Conservation (phyloP, 1,140 invertebrate genomes). For the Cheumatopsyche charites region DNA sequence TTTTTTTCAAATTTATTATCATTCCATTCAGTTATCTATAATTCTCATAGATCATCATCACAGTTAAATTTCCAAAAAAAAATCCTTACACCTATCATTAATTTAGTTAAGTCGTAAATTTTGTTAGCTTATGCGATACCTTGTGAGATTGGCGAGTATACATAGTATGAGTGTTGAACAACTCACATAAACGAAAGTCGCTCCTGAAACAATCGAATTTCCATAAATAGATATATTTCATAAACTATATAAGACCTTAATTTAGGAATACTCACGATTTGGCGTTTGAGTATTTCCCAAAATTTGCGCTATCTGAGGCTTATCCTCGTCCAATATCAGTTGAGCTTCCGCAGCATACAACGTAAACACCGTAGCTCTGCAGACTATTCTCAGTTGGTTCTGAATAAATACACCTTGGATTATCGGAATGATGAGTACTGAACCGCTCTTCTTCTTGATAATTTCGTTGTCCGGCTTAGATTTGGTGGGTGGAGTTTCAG, state of each 20-base stretch:
- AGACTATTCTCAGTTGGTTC: slow-evolving; percentile 25
- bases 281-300: slow-evolving; percentile 32
- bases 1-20: too few relatives aligned
- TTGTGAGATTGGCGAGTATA: not conserved
- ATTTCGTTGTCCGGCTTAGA: slow-evolving; percentile 16
- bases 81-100: too few relatives aligned
- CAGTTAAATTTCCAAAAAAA: too few relatives aligned
- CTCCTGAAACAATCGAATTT: not conserved
- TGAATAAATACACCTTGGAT: slow-evolving; percentile 31
- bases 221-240: not conserved
- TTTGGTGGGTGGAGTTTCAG: not conserved
- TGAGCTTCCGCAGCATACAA: slow-evolving; percentile 35
- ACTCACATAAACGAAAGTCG: not conserved
- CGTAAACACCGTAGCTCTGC: slow-evolving; percentile 31
- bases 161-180: not conserved
- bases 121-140: not conserved
- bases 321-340: slow-evolving; percentile 36
- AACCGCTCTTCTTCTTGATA: slow-evolving; percentile 30
- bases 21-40: too few relatives aligned
- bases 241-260: not conserved
- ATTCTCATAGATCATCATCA: too few relatives aligned
- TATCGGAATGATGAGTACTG: slow-evolving; percentile 19
- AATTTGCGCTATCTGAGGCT: slow-evolving; percentile 36
- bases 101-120: not conserved
- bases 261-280: not conserved